Percentiles rank a stretch among this genome's conserved stretches.
Conservation (phyloP, 2,113 vertebrate species). For the Oxyruncus cristatus region DNA sequence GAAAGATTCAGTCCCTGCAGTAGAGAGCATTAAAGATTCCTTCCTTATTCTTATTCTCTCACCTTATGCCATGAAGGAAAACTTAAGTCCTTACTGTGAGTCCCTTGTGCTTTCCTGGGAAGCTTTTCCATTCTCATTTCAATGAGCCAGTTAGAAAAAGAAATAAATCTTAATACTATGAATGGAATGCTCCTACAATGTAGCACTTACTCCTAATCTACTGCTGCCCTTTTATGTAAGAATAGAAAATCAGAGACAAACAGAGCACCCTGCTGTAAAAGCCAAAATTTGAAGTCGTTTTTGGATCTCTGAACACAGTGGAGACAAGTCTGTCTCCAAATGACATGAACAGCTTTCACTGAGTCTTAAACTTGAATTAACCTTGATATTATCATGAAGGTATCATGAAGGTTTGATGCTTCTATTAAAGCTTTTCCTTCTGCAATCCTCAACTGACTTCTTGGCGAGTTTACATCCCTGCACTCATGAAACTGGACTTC, state of each 20-base stretch:
- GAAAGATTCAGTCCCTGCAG: not conserved
- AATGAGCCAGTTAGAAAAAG: not conserved
- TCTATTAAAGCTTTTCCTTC: not conserved
- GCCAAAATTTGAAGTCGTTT: not conserved
- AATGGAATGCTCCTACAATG: not conserved
- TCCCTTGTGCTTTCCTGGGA: not conserved
- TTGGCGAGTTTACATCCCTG: not conserved
- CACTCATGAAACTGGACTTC: accelerated
- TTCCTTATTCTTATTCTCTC: not conserved
- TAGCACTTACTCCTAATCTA: not conserved
- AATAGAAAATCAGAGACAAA: not conserved
- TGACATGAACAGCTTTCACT: not conserved
- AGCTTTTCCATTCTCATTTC: conserved; percentile 39
- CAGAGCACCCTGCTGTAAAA: not conserved
- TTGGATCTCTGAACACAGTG: not conserved
- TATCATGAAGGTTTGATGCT: too few relatives aligned
- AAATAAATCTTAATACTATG: not conserved
- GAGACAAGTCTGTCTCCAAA: not conserved
- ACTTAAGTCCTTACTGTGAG: not conserved
- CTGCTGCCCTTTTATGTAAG: not conserved
- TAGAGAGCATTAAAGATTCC: not conserved
- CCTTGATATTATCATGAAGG: not conserved
- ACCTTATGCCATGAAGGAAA: not conserved
- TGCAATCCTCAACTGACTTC: not conserved
- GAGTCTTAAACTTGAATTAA: not conserved